A percentile compares a stretch with the other conserved stretches of the same genome.
Conservation (phyloP, 2,888 invertebrate genomes). For the Habrosyne pyritoides region DNA sequence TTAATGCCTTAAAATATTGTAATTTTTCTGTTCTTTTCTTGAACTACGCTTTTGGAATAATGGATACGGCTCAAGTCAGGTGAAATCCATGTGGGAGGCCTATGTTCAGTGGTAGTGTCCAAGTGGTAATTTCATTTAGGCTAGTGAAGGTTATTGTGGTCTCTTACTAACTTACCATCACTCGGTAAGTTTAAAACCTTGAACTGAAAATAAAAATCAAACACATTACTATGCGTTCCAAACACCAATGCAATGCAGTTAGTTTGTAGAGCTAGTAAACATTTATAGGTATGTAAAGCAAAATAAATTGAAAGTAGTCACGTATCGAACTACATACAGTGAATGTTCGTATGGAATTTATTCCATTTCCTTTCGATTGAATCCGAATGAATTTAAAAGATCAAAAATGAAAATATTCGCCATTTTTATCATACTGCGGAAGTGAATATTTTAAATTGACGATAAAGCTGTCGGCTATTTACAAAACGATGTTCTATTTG, state of each 20-base stretch:
- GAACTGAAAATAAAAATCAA: not conserved
- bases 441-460: not conserved
- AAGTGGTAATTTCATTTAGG: no score
- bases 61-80: no score
- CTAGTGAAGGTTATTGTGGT: no score
- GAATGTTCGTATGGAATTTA: conserved; percentile 23
- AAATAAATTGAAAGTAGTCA: conserved; percentile 4
- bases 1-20: no score
- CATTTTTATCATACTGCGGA: conserved; percentile 13
- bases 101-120: no score
- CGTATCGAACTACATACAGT: not conserved
- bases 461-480: not conserved
- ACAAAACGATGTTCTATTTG: not conserved
- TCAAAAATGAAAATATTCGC: conserved; percentile 35
- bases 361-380: conserved; percentile 37
- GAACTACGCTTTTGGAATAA: no score
- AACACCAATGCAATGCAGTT: not conserved
- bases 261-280: not conserved
- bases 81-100: no score
- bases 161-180: no score
- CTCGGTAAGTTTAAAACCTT: conserved; percentile 9
- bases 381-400: conserved; percentile 39
- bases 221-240: not conserved
- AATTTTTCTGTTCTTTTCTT: no score
- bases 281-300: not conserved